phyloP scores from a whole-genome alignment of 2,888 invertebrate species.

The Ethmia dodecea region DNA sequence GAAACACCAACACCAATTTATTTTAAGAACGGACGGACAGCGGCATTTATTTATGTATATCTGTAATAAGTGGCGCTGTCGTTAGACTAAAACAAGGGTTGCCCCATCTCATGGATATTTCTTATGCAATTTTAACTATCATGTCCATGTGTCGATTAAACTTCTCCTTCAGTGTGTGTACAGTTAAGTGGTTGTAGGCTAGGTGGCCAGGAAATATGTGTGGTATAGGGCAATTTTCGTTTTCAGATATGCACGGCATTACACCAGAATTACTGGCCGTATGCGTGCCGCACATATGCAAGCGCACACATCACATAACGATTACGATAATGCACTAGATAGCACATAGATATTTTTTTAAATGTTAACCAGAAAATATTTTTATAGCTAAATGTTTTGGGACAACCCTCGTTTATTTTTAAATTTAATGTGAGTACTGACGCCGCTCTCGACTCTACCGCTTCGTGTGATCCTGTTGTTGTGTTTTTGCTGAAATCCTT shows the following conservation, averaged over 20 bases:
- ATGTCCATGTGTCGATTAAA: constrained; percentile 72
- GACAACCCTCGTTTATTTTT: constrained; percentile 75
- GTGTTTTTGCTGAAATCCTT: constrained; percentile 33
- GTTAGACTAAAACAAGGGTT: constrained; percentile 72
- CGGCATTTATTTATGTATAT: constrained; percentile 34
- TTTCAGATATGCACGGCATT: constrained; percentile 78
- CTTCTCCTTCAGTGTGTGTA: constrained; percentile 69
- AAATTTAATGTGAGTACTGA: constrained; percentile 56
- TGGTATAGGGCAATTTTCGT: constrained; percentile 78
- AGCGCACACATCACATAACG: constrained; percentile 77
- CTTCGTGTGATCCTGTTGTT: constrained; percentile 50
- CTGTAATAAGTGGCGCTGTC: constrained; percentile 41
- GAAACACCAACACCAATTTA: constrained; percentile 40
- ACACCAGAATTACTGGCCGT: constrained; percentile 78
- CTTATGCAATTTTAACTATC: constrained; percentile 69
- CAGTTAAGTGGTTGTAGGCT: constrained; percentile 54
- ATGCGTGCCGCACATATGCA: constrained; percentile 77
- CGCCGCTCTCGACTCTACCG: constrained; percentile 68
- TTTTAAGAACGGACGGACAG: constrained; percentile 47
- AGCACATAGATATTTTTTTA: constrained; percentile 72
- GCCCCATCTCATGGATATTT: constrained; percentile 77
- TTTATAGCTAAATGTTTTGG: constrained; percentile 71
- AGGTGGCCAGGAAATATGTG: constrained; percentile 72
- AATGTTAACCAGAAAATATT: constrained; percentile 55
- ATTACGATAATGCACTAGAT: constrained; percentile 72